phyloP scores from a whole-genome alignment of 1,140 invertebrate genomes.

The Drosophila ohnishii region DNA sequence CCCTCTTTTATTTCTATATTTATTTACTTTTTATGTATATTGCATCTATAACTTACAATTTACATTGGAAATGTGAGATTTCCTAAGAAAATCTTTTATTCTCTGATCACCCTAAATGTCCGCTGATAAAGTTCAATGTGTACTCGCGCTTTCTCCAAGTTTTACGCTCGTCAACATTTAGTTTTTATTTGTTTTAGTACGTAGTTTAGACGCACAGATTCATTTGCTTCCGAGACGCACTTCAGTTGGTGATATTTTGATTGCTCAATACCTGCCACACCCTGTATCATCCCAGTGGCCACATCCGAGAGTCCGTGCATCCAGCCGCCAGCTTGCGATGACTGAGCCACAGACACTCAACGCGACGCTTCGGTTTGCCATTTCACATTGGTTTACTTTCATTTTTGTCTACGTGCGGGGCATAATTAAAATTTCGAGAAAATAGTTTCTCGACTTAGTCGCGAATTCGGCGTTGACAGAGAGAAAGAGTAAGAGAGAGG shows the following conservation, averaged over 20 bases:
- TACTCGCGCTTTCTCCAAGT: background rate
- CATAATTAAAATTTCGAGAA: slow-evolving; percentile 73
- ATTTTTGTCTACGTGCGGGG: slow-evolving; percentile 75
- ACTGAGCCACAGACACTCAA: slow-evolving; percentile 22
- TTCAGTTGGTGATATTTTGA: slow-evolving; percentile 7
- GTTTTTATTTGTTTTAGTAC: slow-evolving; percentile 18
- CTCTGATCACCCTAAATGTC: background rate
- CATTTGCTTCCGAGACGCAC: background rate
- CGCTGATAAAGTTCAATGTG: background rate
- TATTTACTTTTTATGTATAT: background rate
- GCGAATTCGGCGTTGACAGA: slow-evolving; percentile 51
- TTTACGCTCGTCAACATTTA: background rate
- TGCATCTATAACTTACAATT: background rate
- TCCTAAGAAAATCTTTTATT: background rate
- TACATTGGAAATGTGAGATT: background rate
- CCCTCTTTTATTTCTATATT: background rate
- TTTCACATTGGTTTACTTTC: slow-evolving; percentile 78
- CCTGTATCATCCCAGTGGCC: slow-evolving; percentile 15
- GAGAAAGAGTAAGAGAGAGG: slow-evolving; percentile 7
- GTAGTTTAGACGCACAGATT: background rate
- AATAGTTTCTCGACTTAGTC: slow-evolving; percentile 68
- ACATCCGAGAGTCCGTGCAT: slow-evolving; percentile 12
- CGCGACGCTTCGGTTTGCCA: slow-evolving; percentile 53
- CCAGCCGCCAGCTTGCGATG: slow-evolving; percentile 11
- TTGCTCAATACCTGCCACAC: slow-evolving; percentile 8